phyloP scores from a whole-genome alignment of 92 coral and sea anemone species.

The Paragorgia papillata region DNA sequence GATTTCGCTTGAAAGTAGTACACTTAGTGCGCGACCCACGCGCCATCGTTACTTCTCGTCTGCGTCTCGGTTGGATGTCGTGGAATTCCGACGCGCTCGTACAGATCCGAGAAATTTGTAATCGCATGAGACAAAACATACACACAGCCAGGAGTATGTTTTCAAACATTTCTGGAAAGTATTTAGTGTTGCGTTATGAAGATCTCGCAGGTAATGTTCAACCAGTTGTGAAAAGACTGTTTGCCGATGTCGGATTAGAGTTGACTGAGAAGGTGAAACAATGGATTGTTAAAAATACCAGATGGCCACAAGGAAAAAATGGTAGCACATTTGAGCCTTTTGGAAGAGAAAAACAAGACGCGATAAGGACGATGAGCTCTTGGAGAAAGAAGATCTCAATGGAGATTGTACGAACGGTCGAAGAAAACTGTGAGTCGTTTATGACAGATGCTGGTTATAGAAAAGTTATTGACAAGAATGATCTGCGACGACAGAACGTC shows the following conservation, averaged over 20 bases:
- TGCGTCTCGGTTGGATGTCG: slow-evolving; percentile 76
- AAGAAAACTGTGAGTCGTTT: slow-evolving; percentile 68
- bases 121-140: slow-evolving; percentile 56
- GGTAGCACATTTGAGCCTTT: slow-evolving; percentile 48
- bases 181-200: slow-evolving; percentile 71
- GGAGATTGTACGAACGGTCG: slow-evolving; percentile 54
- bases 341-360: slow-evolving; percentile 62
- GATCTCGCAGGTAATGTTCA: slow-evolving; percentile 57
- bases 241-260: slow-evolving; percentile 62
- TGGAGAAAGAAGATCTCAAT: slow-evolving; percentile 62
- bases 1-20: slow-evolving; percentile 57
- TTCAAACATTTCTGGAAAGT: slow-evolving; percentile 42
- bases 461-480: background rate
- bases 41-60: slow-evolving; percentile 76
- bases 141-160: slow-evolving; percentile 64
- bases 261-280: slow-evolving; percentile 44
- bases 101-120: slow-evolving; percentile 66
- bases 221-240: slow-evolving; percentile 50
- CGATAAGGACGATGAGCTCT: slow-evolving; percentile 46
- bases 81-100: slow-evolving; percentile 38
- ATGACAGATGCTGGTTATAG: slow-evolving; percentile 42
- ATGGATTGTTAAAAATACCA: slow-evolving; percentile 51
- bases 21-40: slow-evolving; percentile 94
- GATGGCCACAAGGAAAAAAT: slow-evolving; percentile 1
- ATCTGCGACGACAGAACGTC: background rate